A percentile compares a stretch with the other conserved stretches of the same genome.
Evolutionary conservation across 2,113 vertebrate species (phyloP).

Genomic region (Apistogramma diplotaenia): DNA sequence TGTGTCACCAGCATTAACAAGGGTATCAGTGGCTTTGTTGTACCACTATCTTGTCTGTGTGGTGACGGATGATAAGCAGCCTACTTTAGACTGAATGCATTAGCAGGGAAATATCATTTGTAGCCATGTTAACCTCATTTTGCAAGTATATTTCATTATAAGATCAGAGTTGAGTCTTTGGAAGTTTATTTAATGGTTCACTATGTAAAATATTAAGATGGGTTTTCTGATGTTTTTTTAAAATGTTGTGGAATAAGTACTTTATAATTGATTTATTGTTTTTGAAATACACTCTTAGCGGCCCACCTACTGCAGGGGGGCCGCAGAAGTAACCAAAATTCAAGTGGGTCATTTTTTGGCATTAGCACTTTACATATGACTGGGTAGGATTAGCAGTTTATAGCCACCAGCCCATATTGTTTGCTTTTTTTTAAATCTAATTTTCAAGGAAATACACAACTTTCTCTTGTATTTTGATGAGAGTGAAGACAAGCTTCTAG

Average conservation of each 20-base stretch:
- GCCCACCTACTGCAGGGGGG: no score
- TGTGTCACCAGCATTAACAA: neutral
- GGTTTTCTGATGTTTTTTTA: neutral
- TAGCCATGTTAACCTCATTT: neutral
- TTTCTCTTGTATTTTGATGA: no score
- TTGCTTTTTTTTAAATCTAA: no score
- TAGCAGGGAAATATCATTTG: slow-evolving; percentile 5
- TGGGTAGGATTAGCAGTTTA: no score
- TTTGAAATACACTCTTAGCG: no score
- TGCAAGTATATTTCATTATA: neutral
- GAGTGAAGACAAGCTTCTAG: no score
- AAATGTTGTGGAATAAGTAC: neutral
- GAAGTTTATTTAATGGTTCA: neutral
- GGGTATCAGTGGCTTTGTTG: slow-evolving; percentile 54
- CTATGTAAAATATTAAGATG: neutral
- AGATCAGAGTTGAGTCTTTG: neutral
- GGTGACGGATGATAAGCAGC: slow-evolving; percentile 35
- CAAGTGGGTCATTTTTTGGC: no score
- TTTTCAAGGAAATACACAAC: no score
- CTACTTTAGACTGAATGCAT: slow-evolving; percentile 45
- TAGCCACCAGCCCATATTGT: no score
- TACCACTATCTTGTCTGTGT: neutral
- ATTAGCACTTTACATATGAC: no score
- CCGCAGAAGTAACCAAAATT: no score
- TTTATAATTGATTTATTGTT: neutral